A percentile compares a stretch with the other conserved stretches of the same genome.
These are phyloP conservation scores for Patiria pectinifera DNA, from an alignment of 53 echinoderm and acorn worm genomes.

Conservation along the genomic window DNA sequence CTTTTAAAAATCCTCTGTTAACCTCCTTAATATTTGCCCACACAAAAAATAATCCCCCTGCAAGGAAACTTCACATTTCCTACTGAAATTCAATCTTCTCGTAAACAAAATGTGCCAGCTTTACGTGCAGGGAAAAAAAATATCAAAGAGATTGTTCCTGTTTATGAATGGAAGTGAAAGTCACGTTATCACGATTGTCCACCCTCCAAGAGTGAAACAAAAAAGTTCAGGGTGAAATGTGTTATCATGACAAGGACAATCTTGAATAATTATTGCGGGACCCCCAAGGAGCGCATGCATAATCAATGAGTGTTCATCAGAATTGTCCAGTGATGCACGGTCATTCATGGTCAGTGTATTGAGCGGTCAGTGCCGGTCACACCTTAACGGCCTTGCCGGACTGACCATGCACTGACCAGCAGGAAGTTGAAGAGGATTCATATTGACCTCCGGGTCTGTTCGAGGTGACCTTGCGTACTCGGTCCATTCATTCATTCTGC, in stretches of 20 bases:
- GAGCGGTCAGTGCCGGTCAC: not conserved
- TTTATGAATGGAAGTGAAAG: not conserved
- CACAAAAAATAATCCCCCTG: too few species aligned
- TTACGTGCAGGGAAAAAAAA: too few species aligned
- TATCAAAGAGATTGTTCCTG: not conserved
- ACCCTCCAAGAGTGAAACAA: not conserved
- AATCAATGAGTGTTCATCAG: not conserved
- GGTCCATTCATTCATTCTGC: not conserved
- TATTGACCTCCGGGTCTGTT: not conserved
- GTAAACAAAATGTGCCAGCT: too few species aligned
- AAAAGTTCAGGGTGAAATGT: not conserved
- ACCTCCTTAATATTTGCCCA: too few species aligned
- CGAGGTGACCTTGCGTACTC: not conserved
- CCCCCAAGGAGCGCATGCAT: not conserved
- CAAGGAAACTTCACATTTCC: too few species aligned
- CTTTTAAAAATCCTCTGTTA: too few species aligned
- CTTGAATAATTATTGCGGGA: not conserved
- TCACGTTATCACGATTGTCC: not conserved
- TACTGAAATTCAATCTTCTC: too few species aligned
- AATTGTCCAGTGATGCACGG: not conserved
- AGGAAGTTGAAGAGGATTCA: constrained; percentile 21
- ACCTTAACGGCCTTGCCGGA: not conserved
- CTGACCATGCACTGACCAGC: constrained; percentile 12
- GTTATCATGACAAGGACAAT: not conserved
- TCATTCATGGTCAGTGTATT: not conserved